Conservation (phyloP, 2,113 vertebrate species). For the Tyto alba region DNA sequence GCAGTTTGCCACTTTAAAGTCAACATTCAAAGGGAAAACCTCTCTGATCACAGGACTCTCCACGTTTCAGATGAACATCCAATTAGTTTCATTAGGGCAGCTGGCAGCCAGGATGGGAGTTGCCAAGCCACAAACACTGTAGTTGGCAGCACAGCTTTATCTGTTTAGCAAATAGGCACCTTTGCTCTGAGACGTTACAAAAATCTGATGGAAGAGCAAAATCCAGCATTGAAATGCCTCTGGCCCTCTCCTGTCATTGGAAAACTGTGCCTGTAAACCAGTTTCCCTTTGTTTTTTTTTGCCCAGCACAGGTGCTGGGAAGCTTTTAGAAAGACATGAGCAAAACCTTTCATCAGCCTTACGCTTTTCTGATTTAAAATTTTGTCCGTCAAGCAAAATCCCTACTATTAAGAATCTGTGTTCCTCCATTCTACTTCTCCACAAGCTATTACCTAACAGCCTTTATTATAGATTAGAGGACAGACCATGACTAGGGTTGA, state of each 20-base stretch:
- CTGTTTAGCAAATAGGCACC: neutral
- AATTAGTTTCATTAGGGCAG: slow-evolving; percentile 17
- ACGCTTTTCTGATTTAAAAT: neutral
- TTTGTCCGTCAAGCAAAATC: neutral
- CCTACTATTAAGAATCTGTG: neutral
- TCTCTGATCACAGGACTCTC: neutral
- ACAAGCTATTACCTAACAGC: neutral
- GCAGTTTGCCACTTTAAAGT: neutral
- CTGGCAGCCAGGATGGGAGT: neutral
- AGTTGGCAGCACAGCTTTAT: neutral
- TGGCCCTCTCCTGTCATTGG: neutral
- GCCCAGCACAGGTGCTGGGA: neutral
- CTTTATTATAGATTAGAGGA: neutral
- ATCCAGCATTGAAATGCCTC: neutral
- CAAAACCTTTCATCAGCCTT: neutral
- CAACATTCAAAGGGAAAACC: slow-evolving; percentile 19
- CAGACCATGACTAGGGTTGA: neutral
- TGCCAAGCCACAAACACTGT: neutral
- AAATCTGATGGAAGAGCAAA: neutral
- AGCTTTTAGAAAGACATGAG: neutral
- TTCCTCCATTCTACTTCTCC: neutral
- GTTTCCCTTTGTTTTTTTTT: neutral
- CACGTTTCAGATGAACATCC: neutral
- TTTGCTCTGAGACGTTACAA: neutral
- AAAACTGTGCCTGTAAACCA: neutral